Evolutionary conservation across 1,140 invertebrate species (phyloP).

Genomic region (Geopemphigus sp.): DNA sequence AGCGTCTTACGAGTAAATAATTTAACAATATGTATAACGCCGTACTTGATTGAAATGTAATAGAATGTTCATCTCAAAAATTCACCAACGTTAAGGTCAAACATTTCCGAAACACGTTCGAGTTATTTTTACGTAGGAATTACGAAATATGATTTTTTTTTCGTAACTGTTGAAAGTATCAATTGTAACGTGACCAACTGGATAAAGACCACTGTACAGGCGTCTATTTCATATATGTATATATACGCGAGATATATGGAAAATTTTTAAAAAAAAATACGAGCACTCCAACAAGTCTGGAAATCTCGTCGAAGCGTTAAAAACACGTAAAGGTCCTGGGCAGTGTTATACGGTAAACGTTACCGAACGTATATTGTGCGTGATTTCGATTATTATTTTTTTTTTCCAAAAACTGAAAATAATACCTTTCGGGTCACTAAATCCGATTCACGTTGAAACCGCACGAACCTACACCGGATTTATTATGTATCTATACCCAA

Average conservation of each 20-base stretch:
- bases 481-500: conserved; percentile 15
- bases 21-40: too few species aligned
- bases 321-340: conserved; percentile 31
- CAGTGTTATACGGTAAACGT: neutral
- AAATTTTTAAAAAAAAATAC: conserved; percentile 23
- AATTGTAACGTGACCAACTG: too few species aligned
- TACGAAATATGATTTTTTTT: too few species aligned
- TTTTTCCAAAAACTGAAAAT: conserved; percentile 15
- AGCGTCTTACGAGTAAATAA: too few species aligned
- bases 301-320: conserved; percentile 47
- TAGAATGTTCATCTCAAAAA: too few species aligned
- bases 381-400: conserved; percentile 7
- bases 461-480: conserved; percentile 36
- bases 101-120: too few species aligned
- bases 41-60: too few species aligned
- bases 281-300: conserved; percentile 20
- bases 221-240: neutral
- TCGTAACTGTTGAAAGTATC: too few species aligned
- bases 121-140: too few species aligned
- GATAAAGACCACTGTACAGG: too few species aligned
- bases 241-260: neutral
- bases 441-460: conserved; percentile 40
- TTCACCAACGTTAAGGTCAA: too few species aligned
- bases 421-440: conserved; percentile 37
- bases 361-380: neutral